Evolutionary conservation across 2,888 invertebrate species (phyloP).

Genomic region (Philopedon plagiatum): DNA sequence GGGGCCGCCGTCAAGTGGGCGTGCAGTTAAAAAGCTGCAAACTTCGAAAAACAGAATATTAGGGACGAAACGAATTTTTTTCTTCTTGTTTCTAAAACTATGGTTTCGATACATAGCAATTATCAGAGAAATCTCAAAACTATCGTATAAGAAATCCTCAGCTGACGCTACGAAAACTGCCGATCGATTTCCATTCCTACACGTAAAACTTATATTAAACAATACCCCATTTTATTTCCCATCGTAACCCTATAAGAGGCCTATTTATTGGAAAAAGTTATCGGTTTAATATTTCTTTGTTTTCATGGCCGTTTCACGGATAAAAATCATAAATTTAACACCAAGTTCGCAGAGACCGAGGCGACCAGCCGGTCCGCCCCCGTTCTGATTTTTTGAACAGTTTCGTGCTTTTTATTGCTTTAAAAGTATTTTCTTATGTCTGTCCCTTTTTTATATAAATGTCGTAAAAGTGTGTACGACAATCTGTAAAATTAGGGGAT

Average conservation of each 20-base stretch:
- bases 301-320: constrained; percentile 3
- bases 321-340: constrained; percentile 16
- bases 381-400: background rate
- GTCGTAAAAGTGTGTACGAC: background rate
- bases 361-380: background rate
- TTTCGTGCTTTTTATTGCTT: constrained; percentile 5
- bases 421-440: background rate
- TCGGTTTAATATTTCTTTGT: constrained; percentile 31
- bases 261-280: constrained; percentile 24
- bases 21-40: no score
- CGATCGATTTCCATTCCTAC: background rate
- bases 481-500: background rate
- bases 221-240: constrained; percentile 15
- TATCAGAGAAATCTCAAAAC: no score
- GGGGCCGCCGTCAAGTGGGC: constrained; percentile 6
- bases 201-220: constrained; percentile 3
- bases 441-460: background rate
- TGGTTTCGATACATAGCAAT: no score
- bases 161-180: constrained; percentile 7
- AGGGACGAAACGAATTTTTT: no score
- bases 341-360: background rate
- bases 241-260: constrained; percentile 11
- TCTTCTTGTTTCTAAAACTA: no score
- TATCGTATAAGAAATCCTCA: no score
- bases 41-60: no score